Evolutionary conservation across 2,113 vertebrate species (phyloP).

Genomic region (Calidris pygmaea): DNA sequence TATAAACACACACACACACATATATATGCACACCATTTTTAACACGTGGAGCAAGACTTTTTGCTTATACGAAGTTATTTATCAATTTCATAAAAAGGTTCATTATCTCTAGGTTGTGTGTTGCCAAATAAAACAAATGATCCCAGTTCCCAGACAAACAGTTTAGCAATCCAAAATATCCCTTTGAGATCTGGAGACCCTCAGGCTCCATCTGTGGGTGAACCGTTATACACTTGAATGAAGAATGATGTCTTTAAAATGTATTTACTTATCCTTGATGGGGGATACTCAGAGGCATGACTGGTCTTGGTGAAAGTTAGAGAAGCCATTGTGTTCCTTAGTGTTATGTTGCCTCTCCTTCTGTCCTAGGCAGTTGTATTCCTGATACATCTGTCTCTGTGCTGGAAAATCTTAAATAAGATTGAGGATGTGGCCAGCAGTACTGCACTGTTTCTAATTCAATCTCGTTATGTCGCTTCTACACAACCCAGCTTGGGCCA

Average conservation of each 20-base stretch:
- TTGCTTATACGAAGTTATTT: background rate
- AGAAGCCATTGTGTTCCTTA: background rate
- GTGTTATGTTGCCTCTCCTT: background rate
- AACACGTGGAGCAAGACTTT: background rate
- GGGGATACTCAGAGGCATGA: background rate
- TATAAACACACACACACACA: background rate
- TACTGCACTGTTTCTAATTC: background rate
- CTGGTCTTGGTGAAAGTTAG: background rate
- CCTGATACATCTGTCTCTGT: background rate
- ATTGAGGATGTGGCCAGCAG: background rate
- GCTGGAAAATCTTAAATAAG: background rate
- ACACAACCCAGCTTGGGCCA: background rate
- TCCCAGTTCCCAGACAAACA: background rate
- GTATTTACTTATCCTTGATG: background rate
- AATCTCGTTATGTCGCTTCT: background rate
- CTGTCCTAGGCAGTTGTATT: background rate
- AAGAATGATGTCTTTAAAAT: background rate
- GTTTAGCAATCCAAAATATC: background rate
- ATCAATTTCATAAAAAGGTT: background rate
- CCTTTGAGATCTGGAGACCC: background rate
- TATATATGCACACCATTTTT: background rate
- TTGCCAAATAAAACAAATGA: background rate
- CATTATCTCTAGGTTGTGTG: background rate
- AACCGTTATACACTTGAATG: background rate
- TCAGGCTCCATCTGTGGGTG: background rate